A percentile compares a stretch with the other conserved stretches of the same genome.
Evolutionary conservation across 2,888 invertebrate genomes (phyloP).

Genomic region (Blera fallax): DNA sequence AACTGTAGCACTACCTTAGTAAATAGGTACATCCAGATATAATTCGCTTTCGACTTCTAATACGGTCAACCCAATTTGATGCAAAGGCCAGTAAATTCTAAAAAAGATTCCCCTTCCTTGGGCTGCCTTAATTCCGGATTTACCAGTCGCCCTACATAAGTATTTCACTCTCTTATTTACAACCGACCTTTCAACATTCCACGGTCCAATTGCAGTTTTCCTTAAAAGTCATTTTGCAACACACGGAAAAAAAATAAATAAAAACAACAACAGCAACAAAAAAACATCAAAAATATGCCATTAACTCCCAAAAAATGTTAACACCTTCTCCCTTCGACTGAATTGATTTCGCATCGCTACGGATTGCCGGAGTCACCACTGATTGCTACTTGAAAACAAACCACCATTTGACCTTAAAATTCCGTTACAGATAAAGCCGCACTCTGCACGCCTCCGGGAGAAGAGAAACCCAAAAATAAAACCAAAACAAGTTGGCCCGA

Average conservation of each 20-base stretch:
- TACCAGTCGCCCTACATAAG: background rate
- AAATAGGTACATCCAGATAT: too few species aligned
- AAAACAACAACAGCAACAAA: too few species aligned
- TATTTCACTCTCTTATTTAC: background rate
- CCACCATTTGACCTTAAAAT: conserved; percentile 63
- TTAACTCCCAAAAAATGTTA: conserved; percentile 56
- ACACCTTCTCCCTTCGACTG: conserved; percentile 57
- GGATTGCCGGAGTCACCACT: background rate
- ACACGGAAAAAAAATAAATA: background rate
- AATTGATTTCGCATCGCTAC: conserved; percentile 20
- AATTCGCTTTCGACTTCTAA: too few species aligned
- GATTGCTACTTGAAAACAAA: conserved; percentile 45
- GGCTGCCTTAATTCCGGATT: background rate
- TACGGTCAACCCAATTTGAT: background rate
- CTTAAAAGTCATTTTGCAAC: conserved; percentile 28
- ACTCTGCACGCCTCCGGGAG: conserved; percentile 7
- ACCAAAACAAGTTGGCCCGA: conserved; percentile 40
- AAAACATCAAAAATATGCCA: conserved; percentile 40
- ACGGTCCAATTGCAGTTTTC: conserved; percentile 33
- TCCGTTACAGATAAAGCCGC: conserved; percentile 66
- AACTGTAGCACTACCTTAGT: too few species aligned
- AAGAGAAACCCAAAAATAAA: conserved; percentile 14
- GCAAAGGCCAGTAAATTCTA: background rate
- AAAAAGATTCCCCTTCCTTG: background rate
- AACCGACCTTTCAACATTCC: conserved; percentile 52